Evolutionary conservation across 2,797 vertebrate genomes (phyloP).

Genomic region (Halcyon smyrnensis): DNA sequence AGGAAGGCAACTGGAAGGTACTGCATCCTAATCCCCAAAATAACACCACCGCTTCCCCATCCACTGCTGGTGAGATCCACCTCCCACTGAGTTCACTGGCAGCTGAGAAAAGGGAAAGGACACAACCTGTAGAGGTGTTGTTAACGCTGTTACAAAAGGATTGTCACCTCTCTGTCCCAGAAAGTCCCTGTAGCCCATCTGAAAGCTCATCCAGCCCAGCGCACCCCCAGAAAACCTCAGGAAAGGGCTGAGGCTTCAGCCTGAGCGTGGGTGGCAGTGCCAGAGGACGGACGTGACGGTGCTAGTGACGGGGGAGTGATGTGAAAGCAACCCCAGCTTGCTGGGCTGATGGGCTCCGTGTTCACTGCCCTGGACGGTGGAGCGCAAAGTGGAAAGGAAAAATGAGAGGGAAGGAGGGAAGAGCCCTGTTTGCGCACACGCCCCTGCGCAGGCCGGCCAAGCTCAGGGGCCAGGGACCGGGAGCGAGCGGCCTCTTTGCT

Average conservation of each 20-base stretch:
- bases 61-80: not conserved
- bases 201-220: not conserved
- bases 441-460: not conserved
- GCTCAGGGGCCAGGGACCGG: not conserved
- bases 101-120: not conserved
- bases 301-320: fast-evolving
- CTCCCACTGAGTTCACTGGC: fast-evolving
- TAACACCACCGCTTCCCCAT: not conserved
- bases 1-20: not conserved
- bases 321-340: not conserved
- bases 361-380: fast-evolving
- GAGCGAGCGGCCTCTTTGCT: not conserved
- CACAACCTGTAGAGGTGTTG: not conserved
- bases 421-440: not conserved
- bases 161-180: not conserved
- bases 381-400: not conserved
- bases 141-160: not conserved
- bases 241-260: not conserved
- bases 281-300: fast-evolving
- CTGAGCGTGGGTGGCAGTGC: not conserved
- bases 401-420: not conserved
- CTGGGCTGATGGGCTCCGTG: not conserved
- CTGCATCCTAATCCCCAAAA: not conserved
- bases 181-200: not conserved
- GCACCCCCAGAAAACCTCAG: not conserved